A percentile compares a stretch with the other conserved stretches of the same genome.
Conservation (phyloP, 2,113 vertebrate genomes). For the Sorex fumeus region DNA sequence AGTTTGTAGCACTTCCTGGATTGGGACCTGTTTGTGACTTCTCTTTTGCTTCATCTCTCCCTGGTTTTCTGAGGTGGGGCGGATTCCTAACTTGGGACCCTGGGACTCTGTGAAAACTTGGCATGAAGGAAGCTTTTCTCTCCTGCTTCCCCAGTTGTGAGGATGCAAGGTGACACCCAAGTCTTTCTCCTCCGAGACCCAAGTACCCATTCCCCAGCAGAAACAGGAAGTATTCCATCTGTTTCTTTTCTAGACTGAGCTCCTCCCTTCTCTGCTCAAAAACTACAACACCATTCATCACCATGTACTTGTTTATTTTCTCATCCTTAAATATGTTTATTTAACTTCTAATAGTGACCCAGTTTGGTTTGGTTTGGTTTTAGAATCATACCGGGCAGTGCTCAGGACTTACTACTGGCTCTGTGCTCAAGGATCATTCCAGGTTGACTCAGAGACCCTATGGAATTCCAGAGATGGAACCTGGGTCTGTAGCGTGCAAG, state of each 20-base stretch:
- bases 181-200: not conserved
- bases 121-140: not conserved
- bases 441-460: too few relatives aligned
- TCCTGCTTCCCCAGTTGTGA: not conserved
- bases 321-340: conserved; percentile 15
- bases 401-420: too few relatives aligned
- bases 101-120: not conserved
- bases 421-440: too few relatives aligned
- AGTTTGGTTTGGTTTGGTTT: not conserved
- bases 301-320: not conserved
- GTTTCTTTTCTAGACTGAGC: not conserved
- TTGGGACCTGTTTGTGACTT: not conserved
- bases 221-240: not conserved
- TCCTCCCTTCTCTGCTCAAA: not conserved
- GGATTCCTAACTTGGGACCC: not conserved
- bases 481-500: too few relatives aligned
- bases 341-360: conserved; percentile 28
- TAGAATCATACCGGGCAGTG: too few relatives aligned
- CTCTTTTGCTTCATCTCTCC: not conserved
- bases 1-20: not conserved
- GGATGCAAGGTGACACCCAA: not conserved
- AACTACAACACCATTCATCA: not conserved
- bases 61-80: not conserved
- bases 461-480: too few relatives aligned
- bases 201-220: not conserved